Conservation (phyloP, 2,888 invertebrate species). For the Drosophila rellima region DNA sequence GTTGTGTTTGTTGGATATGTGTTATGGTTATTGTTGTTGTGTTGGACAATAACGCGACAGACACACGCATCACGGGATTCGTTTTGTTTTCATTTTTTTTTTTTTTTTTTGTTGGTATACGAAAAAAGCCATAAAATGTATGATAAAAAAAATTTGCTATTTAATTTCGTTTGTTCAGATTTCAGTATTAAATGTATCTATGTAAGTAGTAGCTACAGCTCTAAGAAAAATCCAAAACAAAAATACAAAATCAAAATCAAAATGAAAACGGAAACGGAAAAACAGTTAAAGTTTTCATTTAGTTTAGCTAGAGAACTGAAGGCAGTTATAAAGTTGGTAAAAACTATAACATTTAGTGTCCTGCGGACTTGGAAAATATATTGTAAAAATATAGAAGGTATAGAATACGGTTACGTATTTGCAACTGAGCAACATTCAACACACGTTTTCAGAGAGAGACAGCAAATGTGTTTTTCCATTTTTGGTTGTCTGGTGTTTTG, state of each 20-base stretch:
- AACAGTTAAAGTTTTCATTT: slow-evolving; percentile 3
- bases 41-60: slow-evolving; percentile 53
- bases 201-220: slow-evolving; percentile 53
- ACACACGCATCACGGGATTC: slow-evolving; percentile 56
- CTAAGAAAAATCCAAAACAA: slow-evolving; percentile 35
- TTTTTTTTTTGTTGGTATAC: slow-evolving; percentile 26
- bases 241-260: background rate
- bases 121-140: slow-evolving; percentile 69
- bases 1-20: slow-evolving; percentile 34
- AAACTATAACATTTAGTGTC: slow-evolving; percentile 31
- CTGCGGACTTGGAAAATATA: slow-evolving; percentile 18
- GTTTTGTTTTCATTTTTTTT: background rate
- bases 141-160: slow-evolving; percentile 65
- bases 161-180: slow-evolving; percentile 66
- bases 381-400: slow-evolving; percentile 18
- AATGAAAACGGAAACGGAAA: slow-evolving; percentile 19
- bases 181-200: slow-evolving; percentile 36
- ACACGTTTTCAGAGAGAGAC: slow-evolving; percentile 60
- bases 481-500: slow-evolving; percentile 8
- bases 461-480: slow-evolving; percentile 38
- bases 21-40: slow-evolving; percentile 31
- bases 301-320: slow-evolving; percentile 26
- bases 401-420: slow-evolving; percentile 22
- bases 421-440: slow-evolving; percentile 62
- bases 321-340: slow-evolving; percentile 1